Evolutionary conservation across 2,113 vertebrate species (phyloP), one percentile per base, ranked within the genome.

Genomic region (Peromyscus californicus): DNA sequence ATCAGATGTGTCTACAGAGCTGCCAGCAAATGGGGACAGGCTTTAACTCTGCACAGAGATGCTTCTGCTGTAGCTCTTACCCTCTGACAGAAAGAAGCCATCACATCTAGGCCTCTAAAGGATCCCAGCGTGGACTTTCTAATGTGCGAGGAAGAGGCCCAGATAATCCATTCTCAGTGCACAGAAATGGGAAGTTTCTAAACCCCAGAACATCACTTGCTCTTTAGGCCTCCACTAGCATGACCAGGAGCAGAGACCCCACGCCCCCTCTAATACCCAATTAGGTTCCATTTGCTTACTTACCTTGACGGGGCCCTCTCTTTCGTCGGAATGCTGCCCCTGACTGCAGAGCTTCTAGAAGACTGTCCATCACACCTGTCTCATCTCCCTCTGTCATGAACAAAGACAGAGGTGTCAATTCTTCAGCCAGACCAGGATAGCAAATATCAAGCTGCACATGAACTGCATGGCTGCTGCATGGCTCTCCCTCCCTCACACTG

Each of bases 361-460:
- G 98, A 95, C 98, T 99, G 75, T 99, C 99, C 99, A 99, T 99
- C 96, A 98, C 99, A 86, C 99, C 98, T 0, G 99, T 99, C 98
- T 99, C 97, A 90, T 99, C 98, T 17, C 98, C 99, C 98, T 98
- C 98, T 99, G 98, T 91, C 80, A 95, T 97, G 72, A 98, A 67
- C 63, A 93, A 0, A 33, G n/a, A 86, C 54, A 33, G 63, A 94
- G 3, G 4, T 31, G 19, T 48, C 63, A 89, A 93, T 33, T 65
- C 39, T 93, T 96, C 45, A 90, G 70, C 17, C 51, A 19, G 1
- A 96, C 24, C 21, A 82, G 59, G 16, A 59, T 2, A 74, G 63
- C 29, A 48, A 80, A 42, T 45, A 75, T 36, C 59, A 80, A 91
- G 45, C 22, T 79, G 61, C 67, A 82, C 42, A 54, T 0, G 24